Base-by-base conservation (phyloP, 1,140 invertebrate genomes). In the Arion vulgaris region DNA sequence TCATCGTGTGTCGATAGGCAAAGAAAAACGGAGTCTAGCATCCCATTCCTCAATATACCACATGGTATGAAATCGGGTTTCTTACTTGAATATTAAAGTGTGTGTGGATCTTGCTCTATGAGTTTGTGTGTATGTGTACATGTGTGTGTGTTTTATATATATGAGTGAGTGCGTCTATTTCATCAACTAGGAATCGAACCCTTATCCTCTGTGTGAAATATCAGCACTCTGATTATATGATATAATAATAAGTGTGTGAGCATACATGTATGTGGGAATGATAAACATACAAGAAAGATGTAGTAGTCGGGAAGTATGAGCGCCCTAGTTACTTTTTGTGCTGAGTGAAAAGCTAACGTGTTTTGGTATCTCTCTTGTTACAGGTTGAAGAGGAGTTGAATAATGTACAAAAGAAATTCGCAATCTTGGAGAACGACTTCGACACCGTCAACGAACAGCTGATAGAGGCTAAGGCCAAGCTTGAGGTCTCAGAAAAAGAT, bases 391-490 rank as follows among this genome's bases (percentile, higher is more conserved):
- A 99, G 93, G 98, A 99, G 92, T 96, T 98, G 83, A 96, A 97
- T 89, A 95, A 96, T 87, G 95, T 99, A 82, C 98, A 99, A 93
- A 99, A 99, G 94, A 99, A 99, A 95, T 99, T 99, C 95, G 97
- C 99, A 94, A 96, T 97, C 90, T 97, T 99, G 93, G 98, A 99
- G 93, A 99, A 99, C 93, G 98, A 99, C 88, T 95, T 99, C 87
- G 98, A 99, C 93, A 96, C 97, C 93, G 98, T 97, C 86, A 98
- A 99, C 93, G 98, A 99, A 93, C 95, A 95, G 77, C 95, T 99
- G 80, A 96, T 96, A 93, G 95, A 97, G 92, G 98, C 98, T 92
- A 98, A 97, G 92, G 95, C 95, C 91, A 98, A 99, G 93, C 95
- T 99, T 80, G 98, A 99, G 92, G 97, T 86, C 32, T 87, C 90